Percentiles rank a stretch among this genome's conserved stretches.
phyloP scores from a whole-genome alignment of 2,888 invertebrate genomes.

The Catocala fraxini region DNA sequence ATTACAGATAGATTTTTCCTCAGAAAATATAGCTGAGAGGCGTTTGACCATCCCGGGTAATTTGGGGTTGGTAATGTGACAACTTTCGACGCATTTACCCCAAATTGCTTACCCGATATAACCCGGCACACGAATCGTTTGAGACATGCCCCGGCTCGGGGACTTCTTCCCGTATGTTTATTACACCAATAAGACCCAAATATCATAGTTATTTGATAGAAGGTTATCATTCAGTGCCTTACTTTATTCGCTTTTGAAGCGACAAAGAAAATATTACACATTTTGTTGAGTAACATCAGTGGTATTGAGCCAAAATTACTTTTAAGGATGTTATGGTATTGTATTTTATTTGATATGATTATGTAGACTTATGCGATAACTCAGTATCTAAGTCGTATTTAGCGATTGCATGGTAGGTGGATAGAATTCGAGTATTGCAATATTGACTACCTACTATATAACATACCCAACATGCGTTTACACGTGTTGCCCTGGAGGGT shows the following conservation, averaged over 20 bases:
- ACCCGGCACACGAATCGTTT: constrained; percentile 35
- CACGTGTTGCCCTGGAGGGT: no score
- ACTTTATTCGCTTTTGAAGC: not conserved
- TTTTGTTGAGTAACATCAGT: not conserved
- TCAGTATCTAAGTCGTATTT: no score
- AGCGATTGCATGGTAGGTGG: no score
- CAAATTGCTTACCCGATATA: constrained; percentile 54
- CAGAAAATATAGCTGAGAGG: constrained; percentile 49
- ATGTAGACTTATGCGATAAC: no score
- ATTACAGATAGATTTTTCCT: constrained; percentile 53
- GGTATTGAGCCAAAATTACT: no score
- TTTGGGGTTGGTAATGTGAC: constrained; percentile 60
- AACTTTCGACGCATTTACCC: constrained; percentile 59
- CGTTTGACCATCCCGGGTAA: constrained; percentile 61
- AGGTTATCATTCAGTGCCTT: not conserved
- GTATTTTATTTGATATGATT: no score
- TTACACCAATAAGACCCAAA: constrained; percentile 3
- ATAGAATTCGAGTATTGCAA: no score
- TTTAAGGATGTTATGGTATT: no score
- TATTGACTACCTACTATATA: no score
- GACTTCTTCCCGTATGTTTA: constrained; percentile 10
- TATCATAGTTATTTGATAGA: constrained; percentile 6
- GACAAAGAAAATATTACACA: not conserved
- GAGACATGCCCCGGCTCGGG: not conserved
- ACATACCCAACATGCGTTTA: no score